Percentiles rank a stretch among this genome's conserved stretches.
phyloP scores from a whole-genome alignment of 2,113 vertebrate species.

The Mobula hypostoma region DNA sequence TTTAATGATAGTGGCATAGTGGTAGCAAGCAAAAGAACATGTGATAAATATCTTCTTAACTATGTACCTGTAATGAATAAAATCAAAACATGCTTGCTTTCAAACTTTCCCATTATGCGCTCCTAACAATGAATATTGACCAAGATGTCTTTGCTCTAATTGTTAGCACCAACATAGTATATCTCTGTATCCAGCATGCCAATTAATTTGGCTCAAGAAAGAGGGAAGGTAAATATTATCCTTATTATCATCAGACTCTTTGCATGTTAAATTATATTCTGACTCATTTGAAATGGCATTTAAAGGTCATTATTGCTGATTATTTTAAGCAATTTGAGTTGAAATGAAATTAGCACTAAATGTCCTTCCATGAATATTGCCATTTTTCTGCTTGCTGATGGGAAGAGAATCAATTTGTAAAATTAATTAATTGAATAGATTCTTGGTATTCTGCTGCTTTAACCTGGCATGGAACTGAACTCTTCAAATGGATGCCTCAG shows the following conservation, averaged over 20 bases:
- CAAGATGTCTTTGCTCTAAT: too few species aligned
- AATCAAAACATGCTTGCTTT: not conserved
- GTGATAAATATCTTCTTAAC: not conserved
- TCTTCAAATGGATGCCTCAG: too few species aligned
- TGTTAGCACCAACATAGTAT: too few species aligned
- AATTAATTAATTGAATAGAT: not conserved
- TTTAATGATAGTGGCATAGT: slow-evolving; percentile 1
- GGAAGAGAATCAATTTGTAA: not conserved
- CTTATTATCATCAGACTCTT: not conserved
- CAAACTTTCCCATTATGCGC: not conserved
- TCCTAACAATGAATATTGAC: not conserved
- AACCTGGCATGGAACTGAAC: too few species aligned
- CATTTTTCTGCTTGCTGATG: not conserved
- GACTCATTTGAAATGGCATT: not conserved
- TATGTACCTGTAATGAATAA: not conserved
- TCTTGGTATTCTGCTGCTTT: not conserved
- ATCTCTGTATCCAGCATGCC: not conserved
- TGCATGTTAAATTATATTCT: not conserved
- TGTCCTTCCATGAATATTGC: not conserved
- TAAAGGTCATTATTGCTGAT: not conserved
- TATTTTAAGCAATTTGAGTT: not conserved
- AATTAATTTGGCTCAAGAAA: not conserved
- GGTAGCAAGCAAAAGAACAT: not conserved
- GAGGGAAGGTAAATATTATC: not conserved
- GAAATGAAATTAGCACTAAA: not conserved